A percentile compares a stretch with the other conserved stretches of the same genome.
phyloP scores from a whole-genome alignment of 2,888 invertebrate species.

The Idaea biselata region DNA sequence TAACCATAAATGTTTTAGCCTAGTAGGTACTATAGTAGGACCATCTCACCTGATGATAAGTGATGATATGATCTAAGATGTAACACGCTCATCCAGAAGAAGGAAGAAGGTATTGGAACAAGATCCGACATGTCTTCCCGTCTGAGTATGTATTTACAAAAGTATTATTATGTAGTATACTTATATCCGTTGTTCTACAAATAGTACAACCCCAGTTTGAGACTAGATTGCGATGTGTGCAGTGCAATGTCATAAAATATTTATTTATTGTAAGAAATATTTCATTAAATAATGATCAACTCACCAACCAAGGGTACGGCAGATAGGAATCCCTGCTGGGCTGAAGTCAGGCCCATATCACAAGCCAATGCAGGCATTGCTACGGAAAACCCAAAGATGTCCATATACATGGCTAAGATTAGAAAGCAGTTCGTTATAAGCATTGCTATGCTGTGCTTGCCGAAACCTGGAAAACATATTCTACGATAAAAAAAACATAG shows the following conservation, averaged over 20 bases:
- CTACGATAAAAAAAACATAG: too few relatives aligned
- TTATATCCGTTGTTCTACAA: too few relatives aligned
- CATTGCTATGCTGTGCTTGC: constrained; percentile 83
- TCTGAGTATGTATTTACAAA: too few relatives aligned
- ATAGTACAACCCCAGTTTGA: too few relatives aligned
- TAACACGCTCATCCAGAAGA: too few relatives aligned
- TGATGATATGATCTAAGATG: too few relatives aligned
- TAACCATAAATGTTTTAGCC: too few relatives aligned
- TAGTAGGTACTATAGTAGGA: too few relatives aligned
- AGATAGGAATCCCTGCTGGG: constrained; percentile 82
- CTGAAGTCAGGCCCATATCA: constrained; percentile 82
- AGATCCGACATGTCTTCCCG: too few relatives aligned
- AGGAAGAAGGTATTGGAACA: too few relatives aligned
- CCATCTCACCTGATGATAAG: too few relatives aligned
- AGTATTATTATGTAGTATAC: too few relatives aligned
- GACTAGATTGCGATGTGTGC: not conserved
- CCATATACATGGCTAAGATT: constrained; percentile 65
- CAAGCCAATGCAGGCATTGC: constrained; percentile 85
- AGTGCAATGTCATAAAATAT: not conserved
- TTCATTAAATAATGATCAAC: constrained; percentile 4
- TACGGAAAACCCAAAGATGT: constrained; percentile 67
- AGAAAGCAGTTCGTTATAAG: constrained; percentile 76
- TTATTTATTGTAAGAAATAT: not conserved
- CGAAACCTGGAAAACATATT: constrained; percentile 75
- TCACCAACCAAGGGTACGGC: constrained; percentile 63